These are phyloP conservation scores for Apteryx owenii DNA, from an alignment of 2,113 vertebrate species.

Conservation along the genomic window DNA sequence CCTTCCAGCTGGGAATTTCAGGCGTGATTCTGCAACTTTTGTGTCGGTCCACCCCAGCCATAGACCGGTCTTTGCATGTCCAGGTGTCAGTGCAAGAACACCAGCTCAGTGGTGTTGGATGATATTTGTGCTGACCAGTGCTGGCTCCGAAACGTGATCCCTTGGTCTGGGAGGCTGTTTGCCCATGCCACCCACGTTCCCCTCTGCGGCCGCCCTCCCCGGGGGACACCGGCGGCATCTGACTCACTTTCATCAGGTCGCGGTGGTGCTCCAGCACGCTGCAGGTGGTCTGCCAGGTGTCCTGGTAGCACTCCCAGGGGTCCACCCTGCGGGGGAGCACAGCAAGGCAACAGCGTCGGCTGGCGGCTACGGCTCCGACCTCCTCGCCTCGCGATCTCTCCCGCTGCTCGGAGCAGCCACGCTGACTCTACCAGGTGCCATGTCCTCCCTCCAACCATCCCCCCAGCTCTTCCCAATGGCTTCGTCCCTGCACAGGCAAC, in stretches of 20 bases:
- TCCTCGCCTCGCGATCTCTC: neutral
- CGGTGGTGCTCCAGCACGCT: conserved; percentile 96
- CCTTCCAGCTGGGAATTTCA: neutral
- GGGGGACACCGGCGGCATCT: fast-evolving
- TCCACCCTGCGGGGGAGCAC: conserved; percentile 85
- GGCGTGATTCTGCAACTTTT: neutral
- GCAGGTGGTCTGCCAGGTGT: conserved; percentile 98
- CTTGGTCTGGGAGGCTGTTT: neutral
- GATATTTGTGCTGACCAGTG: neutral
- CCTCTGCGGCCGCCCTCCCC: neutral
- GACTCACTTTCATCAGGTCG: conserved; percentile 95
- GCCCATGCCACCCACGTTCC: no score
- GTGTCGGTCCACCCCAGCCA: fast-evolving
- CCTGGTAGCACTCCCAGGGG: conserved; percentile 98
- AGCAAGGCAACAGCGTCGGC: neutral
- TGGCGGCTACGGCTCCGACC: neutral
- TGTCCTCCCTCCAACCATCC: neutral
- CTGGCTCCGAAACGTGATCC: neutral
- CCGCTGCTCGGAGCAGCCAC: neutral
- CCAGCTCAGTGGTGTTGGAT: neutral
- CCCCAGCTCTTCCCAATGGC: no score
- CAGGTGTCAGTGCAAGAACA: neutral
- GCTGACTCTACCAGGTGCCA: fast-evolving
- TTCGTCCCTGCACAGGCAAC: neutral
- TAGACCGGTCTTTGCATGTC: neutral